A percentile compares a stretch with the other conserved stretches of the same genome.
Conservation (phyloP, 2,113 vertebrate species). For the Columbina picui region DNA sequence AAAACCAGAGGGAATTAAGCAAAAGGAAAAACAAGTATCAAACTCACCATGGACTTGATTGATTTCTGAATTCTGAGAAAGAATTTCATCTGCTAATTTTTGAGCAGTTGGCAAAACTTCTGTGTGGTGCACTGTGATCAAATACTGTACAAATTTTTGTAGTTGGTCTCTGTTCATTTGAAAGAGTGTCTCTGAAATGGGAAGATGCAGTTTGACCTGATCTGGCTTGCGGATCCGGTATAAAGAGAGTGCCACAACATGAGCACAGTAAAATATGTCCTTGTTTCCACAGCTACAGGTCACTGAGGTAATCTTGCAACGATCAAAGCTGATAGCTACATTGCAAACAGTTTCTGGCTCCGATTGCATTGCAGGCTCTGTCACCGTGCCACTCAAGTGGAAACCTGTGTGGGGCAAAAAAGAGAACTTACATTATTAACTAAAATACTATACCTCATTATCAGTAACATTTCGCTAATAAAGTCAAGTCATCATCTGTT, state of each 20-base stretch:
- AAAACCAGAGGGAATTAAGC: not conserved
- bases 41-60: constrained; percentile 98
- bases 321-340: constrained; percentile 99
- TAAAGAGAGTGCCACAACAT: constrained; percentile 96
- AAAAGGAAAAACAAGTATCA: not conserved
- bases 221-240: constrained; percentile 98
- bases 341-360: constrained; percentile 95
- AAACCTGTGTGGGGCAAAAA: constrained; percentile 81
- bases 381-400: constrained; percentile 96
- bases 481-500: not conserved
- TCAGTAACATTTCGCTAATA: not conserved
- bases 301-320: constrained; percentile 99
- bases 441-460: not conserved
- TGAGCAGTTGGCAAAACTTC: constrained; percentile 98
- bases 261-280: constrained; percentile 99
- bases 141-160: constrained; percentile 99
- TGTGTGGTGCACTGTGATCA: constrained; percentile 98
- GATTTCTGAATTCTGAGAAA: constrained; percentile 98
- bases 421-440: not conserved
- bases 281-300: constrained; percentile 99
- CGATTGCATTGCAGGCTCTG: constrained; percentile 91
- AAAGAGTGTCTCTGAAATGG: constrained; percentile 98
- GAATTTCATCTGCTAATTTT: constrained; percentile 97
- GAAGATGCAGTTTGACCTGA: constrained; percentile 98
- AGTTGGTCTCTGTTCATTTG: constrained; percentile 99